These are phyloP conservation scores for Empidonax alnorum DNA, from an alignment of 2,113 vertebrate species.

Conservation along the genomic window DNA sequence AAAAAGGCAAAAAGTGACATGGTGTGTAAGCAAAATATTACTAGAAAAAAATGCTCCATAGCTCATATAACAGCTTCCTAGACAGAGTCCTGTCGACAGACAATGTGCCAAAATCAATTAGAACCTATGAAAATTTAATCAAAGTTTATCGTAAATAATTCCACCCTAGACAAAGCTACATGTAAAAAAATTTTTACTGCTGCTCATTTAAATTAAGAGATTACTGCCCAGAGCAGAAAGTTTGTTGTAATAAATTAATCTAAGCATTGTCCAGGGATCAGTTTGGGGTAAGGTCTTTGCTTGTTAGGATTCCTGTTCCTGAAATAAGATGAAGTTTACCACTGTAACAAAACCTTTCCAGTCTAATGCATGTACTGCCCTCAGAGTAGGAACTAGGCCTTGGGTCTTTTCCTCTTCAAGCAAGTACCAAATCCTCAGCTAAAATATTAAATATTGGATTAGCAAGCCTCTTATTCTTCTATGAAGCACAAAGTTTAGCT, in stretches of 20 bases:
- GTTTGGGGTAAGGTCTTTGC: not conserved
- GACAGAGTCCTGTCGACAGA: not conserved
- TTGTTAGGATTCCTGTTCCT: not conserved
- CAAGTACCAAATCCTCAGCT: not conserved
- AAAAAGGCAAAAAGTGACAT: not conserved
- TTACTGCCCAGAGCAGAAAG: not conserved
- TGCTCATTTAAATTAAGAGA: not conserved
- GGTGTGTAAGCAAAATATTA: not conserved
- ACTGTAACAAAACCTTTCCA: not conserved
- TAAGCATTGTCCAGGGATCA: not conserved
- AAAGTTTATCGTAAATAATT: conserved; percentile 35
- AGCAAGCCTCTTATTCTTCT: not conserved
- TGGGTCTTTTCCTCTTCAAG: not conserved
- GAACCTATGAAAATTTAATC: conserved; percentile 23
- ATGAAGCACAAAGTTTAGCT: not conserved
- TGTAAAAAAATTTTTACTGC: conserved; percentile 20
- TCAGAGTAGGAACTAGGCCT: not conserved
- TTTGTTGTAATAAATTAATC: conserved; percentile 3
- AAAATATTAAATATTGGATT: not conserved
- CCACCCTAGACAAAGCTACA: not conserved
- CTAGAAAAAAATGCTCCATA: not conserved
- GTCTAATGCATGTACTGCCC: not conserved
- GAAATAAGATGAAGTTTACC: not conserved
- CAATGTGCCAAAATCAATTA: conserved; percentile 12
- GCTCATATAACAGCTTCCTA: not conserved